Percentiles rank a stretch among this genome's conserved stretches.
These are phyloP conservation scores for Plectrocnemia conspersa DNA, from an alignment of 1,140 invertebrate genomes.

Conservation along the genomic window DNA sequence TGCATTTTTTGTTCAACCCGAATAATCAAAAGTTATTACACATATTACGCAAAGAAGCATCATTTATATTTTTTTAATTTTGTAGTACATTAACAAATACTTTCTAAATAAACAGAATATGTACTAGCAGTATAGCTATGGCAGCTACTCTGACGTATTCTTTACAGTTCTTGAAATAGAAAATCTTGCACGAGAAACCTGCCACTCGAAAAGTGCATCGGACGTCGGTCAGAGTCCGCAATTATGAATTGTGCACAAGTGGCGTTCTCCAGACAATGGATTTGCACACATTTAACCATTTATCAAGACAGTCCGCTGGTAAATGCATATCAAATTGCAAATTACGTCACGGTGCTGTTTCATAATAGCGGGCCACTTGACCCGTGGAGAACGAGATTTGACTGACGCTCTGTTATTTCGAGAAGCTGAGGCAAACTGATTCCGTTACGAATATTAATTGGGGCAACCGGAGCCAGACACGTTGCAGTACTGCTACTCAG, in stretches of 20 bases:
- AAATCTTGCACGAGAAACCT: background rate
- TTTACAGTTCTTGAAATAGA: too few species aligned
- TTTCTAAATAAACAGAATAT: too few species aligned
- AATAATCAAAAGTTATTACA: too few species aligned
- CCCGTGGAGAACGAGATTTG: constrained; percentile 5
- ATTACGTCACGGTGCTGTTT: constrained; percentile 28
- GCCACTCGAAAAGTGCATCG: constrained; percentile 1
- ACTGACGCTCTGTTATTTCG: constrained; percentile 4
- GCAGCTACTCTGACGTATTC: too few species aligned
- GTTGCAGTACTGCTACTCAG: background rate
- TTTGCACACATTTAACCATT: constrained; percentile 28
- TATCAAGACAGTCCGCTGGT: constrained; percentile 21
- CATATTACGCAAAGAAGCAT: too few species aligned
- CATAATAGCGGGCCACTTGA: constrained; percentile 3
- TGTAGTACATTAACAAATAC: too few species aligned
- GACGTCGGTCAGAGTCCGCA: background rate
- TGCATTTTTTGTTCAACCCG: too few species aligned
- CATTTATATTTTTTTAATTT: too few species aligned
- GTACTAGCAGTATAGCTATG: too few species aligned
- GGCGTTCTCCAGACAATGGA: constrained; percentile 8
- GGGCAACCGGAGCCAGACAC: background rate
- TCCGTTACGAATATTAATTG: constrained; percentile 5
- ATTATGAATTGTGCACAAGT: constrained; percentile 16
- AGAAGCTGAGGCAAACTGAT: background rate
- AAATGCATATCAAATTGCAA: constrained; percentile 33